These are phyloP conservation scores for Eonycteris spelaea DNA, from an alignment of 2,113 vertebrate genomes.

Conservation along the genomic window DNA sequence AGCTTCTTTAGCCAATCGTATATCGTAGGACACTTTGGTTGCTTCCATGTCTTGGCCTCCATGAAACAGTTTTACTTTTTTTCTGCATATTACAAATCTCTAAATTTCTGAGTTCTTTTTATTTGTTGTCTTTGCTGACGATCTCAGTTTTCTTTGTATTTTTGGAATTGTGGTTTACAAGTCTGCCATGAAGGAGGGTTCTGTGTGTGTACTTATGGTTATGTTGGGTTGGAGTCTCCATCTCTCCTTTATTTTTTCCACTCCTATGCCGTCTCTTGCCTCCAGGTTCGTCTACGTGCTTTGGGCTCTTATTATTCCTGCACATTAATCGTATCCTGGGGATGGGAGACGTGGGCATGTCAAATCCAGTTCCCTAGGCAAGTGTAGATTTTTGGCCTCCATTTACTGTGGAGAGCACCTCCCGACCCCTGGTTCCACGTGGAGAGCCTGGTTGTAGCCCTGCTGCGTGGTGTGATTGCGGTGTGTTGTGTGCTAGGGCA, in stretches of 20 bases:
- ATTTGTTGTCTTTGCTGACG: background rate
- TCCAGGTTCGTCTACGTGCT: background rate
- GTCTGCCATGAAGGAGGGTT: background rate
- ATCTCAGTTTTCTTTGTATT: background rate
- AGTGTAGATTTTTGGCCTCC: background rate
- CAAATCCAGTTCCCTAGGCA: background rate
- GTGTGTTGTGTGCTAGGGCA: background rate
- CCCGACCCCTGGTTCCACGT: background rate
- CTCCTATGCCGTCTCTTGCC: background rate
- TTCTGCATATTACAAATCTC: background rate
- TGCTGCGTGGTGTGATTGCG: background rate
- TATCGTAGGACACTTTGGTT: too few species aligned
- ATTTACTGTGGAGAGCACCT: background rate
- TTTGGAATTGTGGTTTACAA: background rate
- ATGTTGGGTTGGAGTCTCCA: too few species aligned
- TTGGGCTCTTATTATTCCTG: background rate
- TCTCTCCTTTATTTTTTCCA: background rate
- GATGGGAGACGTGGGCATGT: background rate
- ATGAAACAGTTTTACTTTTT: too few species aligned
- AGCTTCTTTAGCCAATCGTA: too few species aligned
- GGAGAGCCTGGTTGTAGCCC: background rate
- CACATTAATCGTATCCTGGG: background rate
- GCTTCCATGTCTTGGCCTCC: too few species aligned
- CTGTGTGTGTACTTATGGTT: background rate
- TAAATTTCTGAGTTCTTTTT: background rate